phyloP scores from a whole-genome alignment of 2,797 vertebrate species.

The Vultur gryphus region DNA sequence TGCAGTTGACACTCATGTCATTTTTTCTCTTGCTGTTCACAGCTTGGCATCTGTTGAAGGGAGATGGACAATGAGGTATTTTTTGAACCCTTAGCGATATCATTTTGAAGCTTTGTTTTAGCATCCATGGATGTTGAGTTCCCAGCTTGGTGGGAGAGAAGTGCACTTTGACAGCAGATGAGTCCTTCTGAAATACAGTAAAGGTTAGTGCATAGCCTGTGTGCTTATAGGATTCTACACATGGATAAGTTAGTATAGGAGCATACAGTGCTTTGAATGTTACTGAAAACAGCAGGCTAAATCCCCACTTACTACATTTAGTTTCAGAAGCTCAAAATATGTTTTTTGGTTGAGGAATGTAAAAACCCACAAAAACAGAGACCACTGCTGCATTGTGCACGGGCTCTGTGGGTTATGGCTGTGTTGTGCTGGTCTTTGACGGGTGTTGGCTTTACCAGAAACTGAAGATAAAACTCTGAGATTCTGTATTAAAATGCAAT shows the following conservation, averaged over 20 bases:
- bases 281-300: not conserved
- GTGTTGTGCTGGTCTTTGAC: not conserved
- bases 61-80: not conserved
- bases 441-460: not conserved
- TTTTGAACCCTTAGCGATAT: not conserved
- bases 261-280: not conserved
- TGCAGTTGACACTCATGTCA: accelerated
- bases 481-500: constrained; percentile 1
- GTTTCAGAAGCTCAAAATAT: not conserved
- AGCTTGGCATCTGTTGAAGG: not conserved
- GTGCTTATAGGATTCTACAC: not conserved
- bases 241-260: not conserved
- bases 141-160: not conserved
- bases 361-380: not conserved
- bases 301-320: not conserved
- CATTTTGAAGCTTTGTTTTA: not conserved
- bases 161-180: not conserved
- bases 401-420: not conserved
- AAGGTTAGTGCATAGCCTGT: not conserved
- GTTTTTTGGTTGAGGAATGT: not conserved
- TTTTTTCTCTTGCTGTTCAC: not conserved
- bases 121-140: not conserved
- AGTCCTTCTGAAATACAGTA: not conserved
- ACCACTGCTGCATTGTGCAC: accelerated
- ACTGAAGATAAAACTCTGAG: not conserved